These are phyloP conservation scores for Tipula confusa DNA, from an alignment of 2,888 invertebrate species.

Conservation along the genomic window DNA sequence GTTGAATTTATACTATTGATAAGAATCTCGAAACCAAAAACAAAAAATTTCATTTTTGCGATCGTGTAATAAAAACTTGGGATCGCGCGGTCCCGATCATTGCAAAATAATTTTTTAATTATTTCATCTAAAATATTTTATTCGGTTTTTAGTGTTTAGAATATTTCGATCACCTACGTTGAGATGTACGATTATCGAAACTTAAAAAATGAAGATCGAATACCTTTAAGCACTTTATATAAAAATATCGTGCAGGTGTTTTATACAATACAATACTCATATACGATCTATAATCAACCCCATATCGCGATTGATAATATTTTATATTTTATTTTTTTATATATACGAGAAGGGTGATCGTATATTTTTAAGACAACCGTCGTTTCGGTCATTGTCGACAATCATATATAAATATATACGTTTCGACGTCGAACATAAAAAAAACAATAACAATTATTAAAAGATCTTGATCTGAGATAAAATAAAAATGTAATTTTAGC, in stretches of 20 bases:
- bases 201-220: neutral
- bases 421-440: neutral
- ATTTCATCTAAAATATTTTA: neutral
- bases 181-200: no score
- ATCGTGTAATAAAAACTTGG: neutral
- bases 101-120: neutral
- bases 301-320: constrained; percentile 20
- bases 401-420: neutral
- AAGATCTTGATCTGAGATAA: neutral
- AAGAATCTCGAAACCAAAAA: neutral
- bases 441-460: constrained; percentile 3
- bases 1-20: constrained; percentile 8
- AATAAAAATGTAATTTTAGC: neutral
- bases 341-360: neutral
- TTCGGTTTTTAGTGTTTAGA: neutral
- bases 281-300: constrained; percentile 12
- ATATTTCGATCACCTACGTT: neutral
- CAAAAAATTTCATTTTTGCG: neutral
- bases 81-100: neutral
- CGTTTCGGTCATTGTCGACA: constrained; percentile 25
- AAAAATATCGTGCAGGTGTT: neutral
- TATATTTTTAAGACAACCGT: constrained; percentile 15
- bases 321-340: neutral
- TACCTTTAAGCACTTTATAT: neutral
- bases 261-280: neutral